These are phyloP conservation scores for Sweltsa coloradensis DNA, from an alignment of 1,140 invertebrate genomes.

Conservation along the genomic window DNA sequence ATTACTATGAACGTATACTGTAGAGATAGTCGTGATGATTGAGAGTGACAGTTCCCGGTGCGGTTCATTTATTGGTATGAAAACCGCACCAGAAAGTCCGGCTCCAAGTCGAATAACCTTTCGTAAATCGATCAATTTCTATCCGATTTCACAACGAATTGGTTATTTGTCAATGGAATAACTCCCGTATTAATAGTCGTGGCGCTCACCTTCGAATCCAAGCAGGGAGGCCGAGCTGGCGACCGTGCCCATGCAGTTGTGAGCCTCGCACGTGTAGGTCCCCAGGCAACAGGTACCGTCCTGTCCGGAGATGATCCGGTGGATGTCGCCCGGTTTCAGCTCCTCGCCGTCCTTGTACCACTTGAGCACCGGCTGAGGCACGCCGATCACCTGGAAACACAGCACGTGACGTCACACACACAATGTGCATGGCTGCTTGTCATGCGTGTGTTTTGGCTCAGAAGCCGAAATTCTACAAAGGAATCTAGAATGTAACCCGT, in stretches of 20 bases:
- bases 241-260: constrained; percentile 84
- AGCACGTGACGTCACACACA: neutral
- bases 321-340: constrained; percentile 80
- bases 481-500: too few relatives aligned
- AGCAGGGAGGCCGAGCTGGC: constrained; percentile 76
- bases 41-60: too few relatives aligned
- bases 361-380: constrained; percentile 72
- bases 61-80: too few relatives aligned
- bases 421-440: neutral
- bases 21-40: too few relatives aligned
- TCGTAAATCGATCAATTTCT: too few relatives aligned
- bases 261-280: constrained; percentile 86
- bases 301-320: constrained; percentile 76
- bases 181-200: neutral
- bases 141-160: too few relatives aligned
- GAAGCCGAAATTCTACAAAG: too few relatives aligned
- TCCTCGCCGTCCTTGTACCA: constrained; percentile 88
- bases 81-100: too few relatives aligned
- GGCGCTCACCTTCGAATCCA: constrained; percentile 67
- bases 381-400: constrained; percentile 74
- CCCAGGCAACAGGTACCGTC: constrained; percentile 83
- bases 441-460: too few relatives aligned
- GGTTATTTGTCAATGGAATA: too few relatives aligned
- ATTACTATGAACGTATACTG: too few relatives aligned
- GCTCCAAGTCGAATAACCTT: too few relatives aligned